A percentile compares a stretch with the other conserved stretches of the same genome.
Conservation (phyloP, 2,797 vertebrate species). For the Rhabdomys pumilio region DNA sequence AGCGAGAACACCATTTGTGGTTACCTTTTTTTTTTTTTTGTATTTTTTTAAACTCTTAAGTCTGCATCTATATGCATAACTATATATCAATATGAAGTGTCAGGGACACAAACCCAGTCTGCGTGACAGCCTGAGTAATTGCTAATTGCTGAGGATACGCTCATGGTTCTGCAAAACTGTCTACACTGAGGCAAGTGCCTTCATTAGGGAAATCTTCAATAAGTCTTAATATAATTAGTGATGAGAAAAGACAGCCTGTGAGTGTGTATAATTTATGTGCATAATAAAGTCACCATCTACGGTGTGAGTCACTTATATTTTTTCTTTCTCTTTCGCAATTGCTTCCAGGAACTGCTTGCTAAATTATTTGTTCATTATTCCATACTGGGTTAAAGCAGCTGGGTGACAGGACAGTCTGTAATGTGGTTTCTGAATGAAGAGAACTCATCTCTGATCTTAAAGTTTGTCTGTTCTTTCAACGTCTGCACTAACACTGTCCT, state of each 20-base stretch:
- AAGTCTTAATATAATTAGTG: constrained; percentile 64
- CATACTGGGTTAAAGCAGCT: constrained; percentile 59
- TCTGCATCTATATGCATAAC: not conserved
- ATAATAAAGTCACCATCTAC: constrained; percentile 73
- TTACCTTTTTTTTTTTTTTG: too few species aligned
- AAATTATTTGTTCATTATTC: constrained; percentile 37
- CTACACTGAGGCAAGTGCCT: not conserved
- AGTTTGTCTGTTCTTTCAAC: not conserved
- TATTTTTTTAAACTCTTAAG: not conserved
- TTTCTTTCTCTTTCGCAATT: constrained; percentile 66
- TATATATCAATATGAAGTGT: not conserved
- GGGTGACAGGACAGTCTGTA: not conserved
- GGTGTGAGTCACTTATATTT: constrained; percentile 71
- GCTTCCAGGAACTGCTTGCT: constrained; percentile 80
- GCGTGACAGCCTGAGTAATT: constrained; percentile 52
- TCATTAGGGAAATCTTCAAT: constrained; percentile 55
- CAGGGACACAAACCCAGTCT: not conserved
- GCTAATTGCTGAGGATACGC: constrained; percentile 47
- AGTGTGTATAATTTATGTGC: constrained; percentile 74
- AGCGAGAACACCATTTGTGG: not conserved
- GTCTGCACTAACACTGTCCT: accelerated
- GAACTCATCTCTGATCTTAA: not conserved
- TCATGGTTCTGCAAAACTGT: constrained; percentile 43
- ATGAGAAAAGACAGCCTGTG: constrained; percentile 56
- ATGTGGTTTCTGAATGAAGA: constrained; percentile 12